Evolutionary conservation across 2,888 invertebrate genomes (phyloP), one percentile per base, ranked within the genome.

Genomic region (Blomia tropicalis): DNA sequence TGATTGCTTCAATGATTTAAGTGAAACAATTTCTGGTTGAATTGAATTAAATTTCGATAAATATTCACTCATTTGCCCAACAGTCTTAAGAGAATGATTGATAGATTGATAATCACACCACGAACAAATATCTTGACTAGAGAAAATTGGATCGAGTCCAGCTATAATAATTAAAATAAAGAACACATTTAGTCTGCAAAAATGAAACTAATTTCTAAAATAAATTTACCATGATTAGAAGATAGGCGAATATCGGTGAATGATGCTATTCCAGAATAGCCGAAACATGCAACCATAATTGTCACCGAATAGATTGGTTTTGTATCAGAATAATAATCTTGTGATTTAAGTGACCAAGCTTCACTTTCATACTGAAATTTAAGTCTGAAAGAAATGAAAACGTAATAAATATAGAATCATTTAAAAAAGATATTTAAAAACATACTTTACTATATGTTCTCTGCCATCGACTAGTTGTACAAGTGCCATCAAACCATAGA

Each of bases 271-370:
- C 69, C 69, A 43, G 66, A 60, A 58, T 67, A 68, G 4, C 69
- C 69, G 62, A 65, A 66, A 61, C 69, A 69, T 41, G 64, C 62
- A 2, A 68, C 32, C 69, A 69, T 69, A 17, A 68, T 36, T 31
- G 66, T 66, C 29, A 69, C 65, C 60, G 67, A 64, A 30, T 25
- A 14, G 14, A 69, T 64, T 1, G 23, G 59, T 30, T 29, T 31
- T 17, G 63, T 59, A n/a, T n/a, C n/a, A 22, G 31, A 31, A 23
- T 25, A 11, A 60, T 32, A 61, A 44, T 60, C 32, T 56, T 64
- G 5, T 30, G 53, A n/a, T 31, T 60, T 62, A 51, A 65, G 22
- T 54, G 67, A 65, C 36, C 66, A 64, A 7, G 65, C 66, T 43
- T 67, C 66, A 53, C 67, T 65, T 63, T 66, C 65, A 36, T 66